These are phyloP conservation scores for Hirudo medicinalis DNA, from an alignment of 1,140 invertebrate species.

Conservation along the genomic window DNA sequence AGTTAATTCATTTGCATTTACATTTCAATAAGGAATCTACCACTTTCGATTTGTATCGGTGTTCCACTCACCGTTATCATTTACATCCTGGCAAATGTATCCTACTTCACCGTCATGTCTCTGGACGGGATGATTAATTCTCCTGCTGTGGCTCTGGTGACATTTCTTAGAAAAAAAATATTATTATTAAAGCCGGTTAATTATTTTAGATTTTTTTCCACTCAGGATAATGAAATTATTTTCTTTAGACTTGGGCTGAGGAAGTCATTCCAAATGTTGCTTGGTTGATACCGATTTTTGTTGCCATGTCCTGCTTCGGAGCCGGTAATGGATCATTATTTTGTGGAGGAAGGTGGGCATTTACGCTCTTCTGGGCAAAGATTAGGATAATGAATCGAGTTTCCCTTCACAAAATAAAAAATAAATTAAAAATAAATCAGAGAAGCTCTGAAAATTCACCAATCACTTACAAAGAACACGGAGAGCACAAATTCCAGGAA, in stretches of 20 bases:
- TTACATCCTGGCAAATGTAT: slow-evolving; percentile 85
- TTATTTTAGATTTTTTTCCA: too few species aligned
- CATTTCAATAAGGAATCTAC: slow-evolving; percentile 59
- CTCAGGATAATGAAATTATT: background rate
- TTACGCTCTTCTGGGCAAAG: slow-evolving; percentile 5
- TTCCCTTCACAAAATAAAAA: background rate
- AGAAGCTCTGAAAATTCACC: background rate
- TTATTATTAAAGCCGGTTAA: too few species aligned
- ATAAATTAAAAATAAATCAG: background rate
- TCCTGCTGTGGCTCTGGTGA: slow-evolving; percentile 75
- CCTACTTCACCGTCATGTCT: slow-evolving; percentile 82
- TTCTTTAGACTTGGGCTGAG: slow-evolving; percentile 69
- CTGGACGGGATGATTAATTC: slow-evolving; percentile 70
- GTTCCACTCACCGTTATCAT: slow-evolving; percentile 78
- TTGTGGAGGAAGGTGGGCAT: slow-evolving; percentile 59
- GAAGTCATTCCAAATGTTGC: slow-evolving; percentile 79
- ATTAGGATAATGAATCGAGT: slow-evolving; percentile 16
- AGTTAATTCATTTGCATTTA: background rate
- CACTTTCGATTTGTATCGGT: slow-evolving; percentile 79
- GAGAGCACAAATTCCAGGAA: slow-evolving; percentile 5
- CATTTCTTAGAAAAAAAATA: too few species aligned
- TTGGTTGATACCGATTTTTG: slow-evolving; percentile 90
- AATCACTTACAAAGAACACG: background rate
- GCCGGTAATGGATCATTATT: slow-evolving; percentile 96
- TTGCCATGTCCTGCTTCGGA: slow-evolving; percentile 92